Evolutionary conservation across 2,113 vertebrate species (phyloP).

Genomic region (Crotalus helleri): DNA sequence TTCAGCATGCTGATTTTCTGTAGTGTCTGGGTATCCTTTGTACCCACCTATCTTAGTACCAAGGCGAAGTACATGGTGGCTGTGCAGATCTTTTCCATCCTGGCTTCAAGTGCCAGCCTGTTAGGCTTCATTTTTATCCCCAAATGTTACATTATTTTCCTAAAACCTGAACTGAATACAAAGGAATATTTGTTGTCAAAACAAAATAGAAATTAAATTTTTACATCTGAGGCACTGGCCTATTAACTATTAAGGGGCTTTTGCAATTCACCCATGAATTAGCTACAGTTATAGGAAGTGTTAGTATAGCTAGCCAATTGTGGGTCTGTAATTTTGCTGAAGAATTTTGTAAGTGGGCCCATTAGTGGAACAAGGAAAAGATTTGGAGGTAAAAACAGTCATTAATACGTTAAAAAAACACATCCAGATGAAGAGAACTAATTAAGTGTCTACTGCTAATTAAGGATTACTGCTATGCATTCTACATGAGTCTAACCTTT

Average conservation of each 20-base stretch:
- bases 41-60: too few species aligned
- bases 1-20: background rate
- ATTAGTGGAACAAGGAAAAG: background rate
- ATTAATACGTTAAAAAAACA: background rate
- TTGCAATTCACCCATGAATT: background rate
- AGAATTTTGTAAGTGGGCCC: background rate
- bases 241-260: background rate
- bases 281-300: background rate
- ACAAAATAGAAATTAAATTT: background rate
- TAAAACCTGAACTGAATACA: background rate
- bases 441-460: background rate
- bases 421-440: background rate
- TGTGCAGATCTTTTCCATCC: too few species aligned
- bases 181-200: background rate
- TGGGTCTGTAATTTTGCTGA: background rate
- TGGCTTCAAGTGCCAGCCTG: too few species aligned
- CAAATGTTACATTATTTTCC: too few species aligned
- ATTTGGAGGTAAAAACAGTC: background rate
- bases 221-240: background rate
- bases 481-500: background rate
- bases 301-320: background rate
- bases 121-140: too few species aligned
- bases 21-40: background rate
- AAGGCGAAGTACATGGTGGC: too few species aligned
- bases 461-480: background rate